Evolutionary conservation across 2,888 invertebrate genomes (phyloP), one percentile per base, ranked within the genome.

Genomic region (Mactromeris polynyma): DNA sequence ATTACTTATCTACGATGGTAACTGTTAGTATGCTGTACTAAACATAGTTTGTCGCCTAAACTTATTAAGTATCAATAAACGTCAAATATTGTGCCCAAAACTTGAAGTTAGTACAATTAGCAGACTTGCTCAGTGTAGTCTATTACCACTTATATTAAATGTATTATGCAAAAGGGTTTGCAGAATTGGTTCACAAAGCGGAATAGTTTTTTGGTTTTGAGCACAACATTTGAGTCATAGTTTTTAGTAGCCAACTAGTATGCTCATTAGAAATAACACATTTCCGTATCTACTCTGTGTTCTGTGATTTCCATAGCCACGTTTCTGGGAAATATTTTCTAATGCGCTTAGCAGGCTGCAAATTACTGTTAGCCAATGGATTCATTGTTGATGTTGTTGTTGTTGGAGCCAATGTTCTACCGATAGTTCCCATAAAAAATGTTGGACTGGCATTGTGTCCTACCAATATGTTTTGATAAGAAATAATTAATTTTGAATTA

Each of bases 321-420:
- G 98, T 98, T 97, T 98, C 98, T 64, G 98, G 98, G 96, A 98
- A 98, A 96, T 97, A 97, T 96, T 97, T 97, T 95, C 98, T 97
- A 80, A 97, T 88, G 26, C 88, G 86, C 73, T 84, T 80, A 4
- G 81, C 81, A 19, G 85, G 19, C 73, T 78, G 79, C 42, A 87
- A 69, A 4, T 64, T 26, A 26, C 26, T 26, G 6, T 21, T 64
- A 64, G 78, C 81, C 1, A 58, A 33, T 38, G 58, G 51, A 9
- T 2, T 64, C 26, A 26, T 26, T 21, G 58, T 64, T 64, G 58
- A 26, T 26, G 58, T 64, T 7, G 58, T 64, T 26, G 58, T 7
- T n/a, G n/a, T n/a, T 2, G 80, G 42, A 77, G 77, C 77, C 33
- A 77, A 21, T 40, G 77, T 14, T 14, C 21, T 21, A 36, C 77